Evolutionary conservation across 2,113 vertebrate species (phyloP).

Genomic region (Peromyscus californicus): DNA sequence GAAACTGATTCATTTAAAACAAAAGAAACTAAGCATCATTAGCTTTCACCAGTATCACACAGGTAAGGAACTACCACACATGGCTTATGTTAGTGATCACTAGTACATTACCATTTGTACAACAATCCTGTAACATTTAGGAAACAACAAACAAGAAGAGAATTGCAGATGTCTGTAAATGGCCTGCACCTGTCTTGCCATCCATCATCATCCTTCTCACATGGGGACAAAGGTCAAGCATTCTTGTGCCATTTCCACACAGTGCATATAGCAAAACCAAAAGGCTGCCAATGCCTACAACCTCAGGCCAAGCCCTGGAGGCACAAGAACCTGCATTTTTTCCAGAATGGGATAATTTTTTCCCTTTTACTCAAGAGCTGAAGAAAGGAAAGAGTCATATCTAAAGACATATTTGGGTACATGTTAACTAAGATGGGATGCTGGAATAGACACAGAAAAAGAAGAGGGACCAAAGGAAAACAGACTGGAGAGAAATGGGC

Average conservation of each 20-base stretch:
- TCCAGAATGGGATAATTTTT: neutral
- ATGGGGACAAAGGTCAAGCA: constrained; percentile 29
- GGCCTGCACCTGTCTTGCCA: neutral
- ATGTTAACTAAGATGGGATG: neutral
- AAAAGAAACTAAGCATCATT: neutral
- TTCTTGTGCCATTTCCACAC: neutral
- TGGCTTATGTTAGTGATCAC: constrained; percentile 1
- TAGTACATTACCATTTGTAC: neutral
- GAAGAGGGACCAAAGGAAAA: neutral
- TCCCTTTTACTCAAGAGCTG: neutral
- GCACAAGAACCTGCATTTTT: neutral
- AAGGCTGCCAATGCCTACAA: neutral
- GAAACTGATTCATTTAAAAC: constrained; percentile 37
- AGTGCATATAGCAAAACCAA: constrained; percentile 25
- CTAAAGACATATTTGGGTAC: neutral
- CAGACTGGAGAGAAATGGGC: constrained; percentile 73
- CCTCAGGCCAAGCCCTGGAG: neutral
- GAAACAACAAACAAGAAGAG: constrained; percentile 20
- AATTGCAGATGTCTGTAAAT: constrained; percentile 35
- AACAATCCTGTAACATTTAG: neutral
- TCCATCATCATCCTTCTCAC: constrained; percentile 32
- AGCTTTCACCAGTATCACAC: neutral
- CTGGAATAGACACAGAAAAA: constrained; percentile 11
- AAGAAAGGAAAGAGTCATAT: neutral
- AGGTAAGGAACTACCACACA: neutral